Percentiles rank a stretch among this genome's conserved stretches.
phyloP scores from a whole-genome alignment of 1,140 invertebrate genomes.

The Antheraea mylitta region DNA sequence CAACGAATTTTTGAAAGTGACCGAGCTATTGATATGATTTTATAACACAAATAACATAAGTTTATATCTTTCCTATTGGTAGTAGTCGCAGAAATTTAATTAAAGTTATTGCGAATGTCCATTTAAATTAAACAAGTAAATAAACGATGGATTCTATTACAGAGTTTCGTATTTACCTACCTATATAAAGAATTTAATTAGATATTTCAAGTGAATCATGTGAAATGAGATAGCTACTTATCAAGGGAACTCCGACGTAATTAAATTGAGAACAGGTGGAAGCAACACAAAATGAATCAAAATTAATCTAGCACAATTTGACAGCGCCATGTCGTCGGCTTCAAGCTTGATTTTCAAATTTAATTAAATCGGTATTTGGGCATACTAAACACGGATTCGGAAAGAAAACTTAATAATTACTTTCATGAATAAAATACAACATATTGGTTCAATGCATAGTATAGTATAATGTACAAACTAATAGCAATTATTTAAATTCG shows the following conservation, averaged over 20 bases:
- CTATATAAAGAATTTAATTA: conserved; percentile 61
- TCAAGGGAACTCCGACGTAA: conserved; percentile 46
- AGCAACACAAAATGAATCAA: conserved; percentile 55
- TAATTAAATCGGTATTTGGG: conserved; percentile 42
- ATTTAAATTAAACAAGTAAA: no score
- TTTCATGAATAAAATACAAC: background rate
- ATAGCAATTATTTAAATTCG: no score
- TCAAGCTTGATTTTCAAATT: conserved; percentile 43
- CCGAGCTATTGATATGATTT: no score
- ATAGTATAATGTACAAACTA: no score
- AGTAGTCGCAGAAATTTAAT: no score
- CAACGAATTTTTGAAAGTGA: no score
- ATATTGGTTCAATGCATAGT: no score
- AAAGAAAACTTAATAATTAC: background rate
- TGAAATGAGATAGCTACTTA: conserved; percentile 61
- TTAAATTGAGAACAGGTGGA: conserved; percentile 66
- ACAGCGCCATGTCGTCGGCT: conserved; percentile 38
- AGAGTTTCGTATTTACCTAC: conserved; percentile 7
- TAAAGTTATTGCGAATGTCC: no score
- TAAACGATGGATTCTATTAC: background rate
- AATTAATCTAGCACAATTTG: conserved; percentile 62
- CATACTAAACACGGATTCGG: conserved; percentile 2
- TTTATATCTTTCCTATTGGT: no score
- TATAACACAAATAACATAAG: no score
- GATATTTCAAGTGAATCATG: conserved; percentile 41